A percentile compares a stretch with the other conserved stretches of the same genome.
These are phyloP conservation scores for Lichenostomus cassidix DNA, from an alignment of 2,113 vertebrate genomes.

Conservation along the genomic window DNA sequence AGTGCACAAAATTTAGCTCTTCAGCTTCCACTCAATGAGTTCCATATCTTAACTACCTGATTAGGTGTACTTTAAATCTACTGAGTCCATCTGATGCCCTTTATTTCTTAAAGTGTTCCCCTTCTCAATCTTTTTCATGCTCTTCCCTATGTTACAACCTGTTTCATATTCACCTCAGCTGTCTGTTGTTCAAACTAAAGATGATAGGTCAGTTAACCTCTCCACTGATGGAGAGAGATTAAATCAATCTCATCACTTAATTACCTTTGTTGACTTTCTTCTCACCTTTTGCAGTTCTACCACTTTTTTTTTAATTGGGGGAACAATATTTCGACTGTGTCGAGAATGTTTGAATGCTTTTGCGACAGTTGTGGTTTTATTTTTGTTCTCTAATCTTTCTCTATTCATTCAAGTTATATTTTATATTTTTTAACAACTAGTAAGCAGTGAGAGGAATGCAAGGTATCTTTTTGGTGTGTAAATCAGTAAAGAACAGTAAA, in stretches of 20 bases:
- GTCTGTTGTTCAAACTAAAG: background rate
- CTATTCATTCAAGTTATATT: background rate
- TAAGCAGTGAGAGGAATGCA: background rate
- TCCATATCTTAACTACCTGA: background rate
- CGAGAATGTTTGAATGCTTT: background rate
- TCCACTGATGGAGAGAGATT: background rate
- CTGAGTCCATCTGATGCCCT: background rate
- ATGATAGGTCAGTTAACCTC: constrained; percentile 17
- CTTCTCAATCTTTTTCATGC: background rate
- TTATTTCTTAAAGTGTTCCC: background rate
- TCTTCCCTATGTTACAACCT: background rate
- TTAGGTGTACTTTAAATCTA: background rate
- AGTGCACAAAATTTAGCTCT: background rate
- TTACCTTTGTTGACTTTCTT: constrained; percentile 11
- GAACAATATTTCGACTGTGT: background rate
- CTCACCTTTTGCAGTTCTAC: background rate
- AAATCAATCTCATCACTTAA: constrained; percentile 17
- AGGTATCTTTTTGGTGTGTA: background rate
- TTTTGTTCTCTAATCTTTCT: background rate
- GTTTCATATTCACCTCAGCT: constrained; percentile 18
- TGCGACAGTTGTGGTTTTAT: background rate
- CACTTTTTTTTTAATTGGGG: background rate
- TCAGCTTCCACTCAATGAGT: background rate
- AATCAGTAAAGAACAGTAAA: background rate
- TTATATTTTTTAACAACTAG: background rate